These are phyloP conservation scores for Odontomachus brunneus DNA, from an alignment of 1,140 invertebrate genomes.

Conservation along the genomic window DNA sequence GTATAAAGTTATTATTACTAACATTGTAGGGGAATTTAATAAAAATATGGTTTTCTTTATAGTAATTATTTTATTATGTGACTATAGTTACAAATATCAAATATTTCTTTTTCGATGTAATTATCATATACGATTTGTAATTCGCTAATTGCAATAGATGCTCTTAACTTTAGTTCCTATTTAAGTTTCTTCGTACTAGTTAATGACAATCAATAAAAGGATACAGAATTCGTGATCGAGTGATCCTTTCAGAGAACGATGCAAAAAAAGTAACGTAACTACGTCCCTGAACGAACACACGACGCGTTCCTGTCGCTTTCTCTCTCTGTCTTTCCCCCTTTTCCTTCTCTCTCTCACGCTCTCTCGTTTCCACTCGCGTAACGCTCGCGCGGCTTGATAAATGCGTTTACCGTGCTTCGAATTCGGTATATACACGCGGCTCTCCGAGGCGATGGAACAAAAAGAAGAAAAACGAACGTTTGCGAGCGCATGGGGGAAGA, in stretches of 20 bases:
- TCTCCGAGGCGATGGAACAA: constrained; percentile 59
- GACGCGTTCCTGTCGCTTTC: constrained; percentile 15
- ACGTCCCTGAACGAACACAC: constrained; percentile 42
- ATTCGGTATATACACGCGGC: constrained; percentile 62
- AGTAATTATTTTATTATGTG: too few species aligned
- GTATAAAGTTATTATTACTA: too few species aligned
- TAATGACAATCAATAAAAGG: constrained; percentile 1
- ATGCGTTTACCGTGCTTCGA: constrained; percentile 73
- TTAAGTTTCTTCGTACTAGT: not conserved
- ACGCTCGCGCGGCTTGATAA: constrained; percentile 70
- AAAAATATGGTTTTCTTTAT: too few species aligned
- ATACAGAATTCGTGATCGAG: not conserved
- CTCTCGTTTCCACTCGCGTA: constrained; percentile 49
- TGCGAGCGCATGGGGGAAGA: constrained; percentile 11
- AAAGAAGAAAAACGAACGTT: constrained; percentile 36
- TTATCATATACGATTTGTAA: too few species aligned
- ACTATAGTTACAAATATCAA: too few species aligned
- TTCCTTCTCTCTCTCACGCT: not conserved
- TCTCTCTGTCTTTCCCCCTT: too few species aligned
- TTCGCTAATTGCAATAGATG: too few species aligned
- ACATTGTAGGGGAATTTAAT: too few species aligned
- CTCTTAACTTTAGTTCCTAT: too few species aligned
- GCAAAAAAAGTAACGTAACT: constrained; percentile 6
- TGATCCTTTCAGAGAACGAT: not conserved
- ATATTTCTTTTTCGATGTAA: too few species aligned